These are phyloP conservation scores for Nannoperca australis DNA, from an alignment of 2,797 vertebrate genomes.

Conservation along the genomic window DNA sequence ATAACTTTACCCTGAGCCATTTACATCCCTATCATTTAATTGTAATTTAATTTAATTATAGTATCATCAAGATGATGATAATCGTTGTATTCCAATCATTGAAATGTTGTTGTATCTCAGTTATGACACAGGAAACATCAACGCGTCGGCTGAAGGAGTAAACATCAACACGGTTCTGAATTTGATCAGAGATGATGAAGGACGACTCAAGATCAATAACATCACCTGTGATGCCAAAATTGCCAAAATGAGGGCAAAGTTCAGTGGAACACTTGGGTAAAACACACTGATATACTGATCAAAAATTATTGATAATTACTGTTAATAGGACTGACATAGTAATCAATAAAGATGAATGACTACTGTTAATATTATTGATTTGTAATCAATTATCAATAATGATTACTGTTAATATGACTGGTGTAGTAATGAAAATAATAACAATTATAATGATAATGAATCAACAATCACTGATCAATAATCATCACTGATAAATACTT, in stretches of 20 bases:
- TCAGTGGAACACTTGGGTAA: slow-evolving; percentile 92
- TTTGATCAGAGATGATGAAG: slow-evolving; percentile 85
- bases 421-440: not conserved
- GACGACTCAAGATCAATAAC: slow-evolving; percentile 92
- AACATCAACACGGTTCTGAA: slow-evolving; percentile 89
- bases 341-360: not conserved
- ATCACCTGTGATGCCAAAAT: slow-evolving; percentile 91
- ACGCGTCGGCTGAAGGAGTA: slow-evolving; percentile 92
- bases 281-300: not conserved
- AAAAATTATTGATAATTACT: not conserved
- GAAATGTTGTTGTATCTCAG: slow-evolving; percentile 71
- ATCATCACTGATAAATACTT: not conserved
- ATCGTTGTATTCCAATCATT: not conserved
- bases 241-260: slow-evolving; percentile 87
- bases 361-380: not conserved
- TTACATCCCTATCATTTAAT: not conserved
- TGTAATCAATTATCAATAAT: not conserved
- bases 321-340: not conserved
- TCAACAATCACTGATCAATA: not conserved
- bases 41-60: not conserved
- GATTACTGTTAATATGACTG: not conserved
- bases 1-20: not conserved
- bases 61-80: not conserved
- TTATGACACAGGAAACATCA: slow-evolving; percentile 91
- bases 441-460: not conserved